These are phyloP conservation scores for Lampris incognitus DNA, from an alignment of 2,113 vertebrate genomes.

Conservation along the genomic window DNA sequence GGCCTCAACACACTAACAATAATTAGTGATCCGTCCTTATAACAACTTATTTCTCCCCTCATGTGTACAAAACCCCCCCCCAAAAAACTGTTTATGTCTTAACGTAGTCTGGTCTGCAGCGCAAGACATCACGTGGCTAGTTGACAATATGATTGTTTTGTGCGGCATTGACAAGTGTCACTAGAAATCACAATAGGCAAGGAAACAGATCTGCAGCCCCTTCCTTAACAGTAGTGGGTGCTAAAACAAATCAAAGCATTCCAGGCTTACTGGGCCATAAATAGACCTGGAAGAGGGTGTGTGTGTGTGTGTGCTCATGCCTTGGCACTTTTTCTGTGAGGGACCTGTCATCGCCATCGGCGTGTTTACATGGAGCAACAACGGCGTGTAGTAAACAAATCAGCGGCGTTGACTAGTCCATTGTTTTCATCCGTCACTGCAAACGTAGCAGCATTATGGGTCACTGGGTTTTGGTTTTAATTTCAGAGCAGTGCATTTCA, in stretches of 20 bases:
- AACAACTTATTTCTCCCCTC: not conserved
- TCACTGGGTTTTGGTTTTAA: constrained; percentile 32
- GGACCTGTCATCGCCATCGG: constrained; percentile 57
- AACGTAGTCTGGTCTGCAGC: constrained; percentile 2
- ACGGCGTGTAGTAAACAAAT: constrained; percentile 63
- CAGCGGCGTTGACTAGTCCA: constrained; percentile 20
- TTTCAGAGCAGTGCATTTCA: constrained; percentile 24
- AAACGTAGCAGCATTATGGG: constrained; percentile 4
- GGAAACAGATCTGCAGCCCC: constrained; percentile 53
- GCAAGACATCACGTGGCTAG: not conserved
- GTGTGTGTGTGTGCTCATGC: constrained; percentile 35
- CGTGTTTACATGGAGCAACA: constrained; percentile 60
- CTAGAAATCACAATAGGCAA: constrained; percentile 41
- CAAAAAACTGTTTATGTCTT: not conserved
- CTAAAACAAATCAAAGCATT: constrained; percentile 73
- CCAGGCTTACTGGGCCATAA: constrained; percentile 66
- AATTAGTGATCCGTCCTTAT: constrained; percentile 27
- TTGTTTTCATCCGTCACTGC: constrained; percentile 15
- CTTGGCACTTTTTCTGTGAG: constrained; percentile 59
- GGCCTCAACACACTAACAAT: not conserved
- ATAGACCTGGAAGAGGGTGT: constrained; percentile 73
- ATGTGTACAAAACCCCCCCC: not conserved
- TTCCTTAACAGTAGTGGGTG: constrained; percentile 53
- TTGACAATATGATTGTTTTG: constrained; percentile 30
- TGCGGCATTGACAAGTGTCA: constrained; percentile 47